Conservation (phyloP, 2,888 invertebrate species). For the Heteropelma amictum region DNA sequence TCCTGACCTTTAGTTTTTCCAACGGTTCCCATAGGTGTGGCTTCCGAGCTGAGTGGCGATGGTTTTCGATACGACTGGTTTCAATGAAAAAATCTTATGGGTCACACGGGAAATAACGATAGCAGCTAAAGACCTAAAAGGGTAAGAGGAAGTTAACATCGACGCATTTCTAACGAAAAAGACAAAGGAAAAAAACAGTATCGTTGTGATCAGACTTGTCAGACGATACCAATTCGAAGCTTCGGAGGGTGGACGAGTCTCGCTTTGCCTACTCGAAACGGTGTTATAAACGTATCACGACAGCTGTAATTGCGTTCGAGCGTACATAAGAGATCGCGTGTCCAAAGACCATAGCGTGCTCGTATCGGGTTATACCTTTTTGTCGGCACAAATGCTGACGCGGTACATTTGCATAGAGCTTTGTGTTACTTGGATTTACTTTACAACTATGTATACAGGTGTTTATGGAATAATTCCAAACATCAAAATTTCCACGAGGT, state of each 20-base stretch:
- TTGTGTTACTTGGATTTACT: background rate
- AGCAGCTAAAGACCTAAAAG: too few species aligned
- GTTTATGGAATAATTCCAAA: background rate
- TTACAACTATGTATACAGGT: background rate
- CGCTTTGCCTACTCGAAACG: conserved; percentile 66
- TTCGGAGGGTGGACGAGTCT: conserved; percentile 64
- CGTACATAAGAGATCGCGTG: conserved; percentile 2
- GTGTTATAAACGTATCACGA: conserved; percentile 62
- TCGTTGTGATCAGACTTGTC: conserved; percentile 5
- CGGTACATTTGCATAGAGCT: background rate
- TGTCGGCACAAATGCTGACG: too few species aligned
- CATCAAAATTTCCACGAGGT: background rate
- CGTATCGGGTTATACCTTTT: background rate
- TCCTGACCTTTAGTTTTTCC: background rate
- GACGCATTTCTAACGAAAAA: too few species aligned
- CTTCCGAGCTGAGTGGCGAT: conserved; percentile 7
- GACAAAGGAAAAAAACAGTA: background rate
- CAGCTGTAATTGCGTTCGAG: conserved; percentile 59
- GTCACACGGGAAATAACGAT: too few species aligned
- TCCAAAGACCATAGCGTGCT: background rate
- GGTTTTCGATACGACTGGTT: too few species aligned
- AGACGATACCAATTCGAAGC: conserved; percentile 32
- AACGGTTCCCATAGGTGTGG: background rate
- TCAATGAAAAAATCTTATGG: too few species aligned
- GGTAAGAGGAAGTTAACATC: too few species aligned